Base-by-base conservation (phyloP, 2,888 invertebrate genomes). In the Meiosimyza platycephala region DNA sequence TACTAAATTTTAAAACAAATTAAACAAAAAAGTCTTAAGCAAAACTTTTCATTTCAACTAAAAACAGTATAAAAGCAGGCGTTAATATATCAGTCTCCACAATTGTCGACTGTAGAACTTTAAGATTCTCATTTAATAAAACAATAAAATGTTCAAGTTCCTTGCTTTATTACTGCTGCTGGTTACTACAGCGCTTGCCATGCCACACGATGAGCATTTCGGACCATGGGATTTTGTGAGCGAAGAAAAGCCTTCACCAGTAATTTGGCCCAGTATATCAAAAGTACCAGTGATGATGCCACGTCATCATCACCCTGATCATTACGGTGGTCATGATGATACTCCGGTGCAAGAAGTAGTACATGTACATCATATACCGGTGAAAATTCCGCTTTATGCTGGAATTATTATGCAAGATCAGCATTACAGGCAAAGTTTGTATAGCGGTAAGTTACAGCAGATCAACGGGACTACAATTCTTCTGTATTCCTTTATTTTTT, bases 31-130 rank as follows among this genome's bases (percentile, higher is more conserved):
- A 9, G 9, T 40, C 6, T 9, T 40, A 40, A 40, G 40, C 6
- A 9, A 40, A 40, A 9, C 9, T 40, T 40, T 40, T 40, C 9
- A 9, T 7, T 40, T 1, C 9, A 1, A 40, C 40, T 28, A 1
- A 57, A 57, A 57, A 18, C 28, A 22, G 28, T 57, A 57, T 57
- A 57, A 57, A 57, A 57, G 12, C 57, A 13, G 22, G 22, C 11
- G 57, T 11, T 15, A 18, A 57, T 28, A 57, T 57, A 15, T 18
- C 13, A 57, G 22, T 18, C 16, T 57, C 1, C 28, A 13, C 57
- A 57, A 28, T 57, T 18, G 6, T 57, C 57, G 16, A 57, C 22
- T 28, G 28, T 9, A 9, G 15, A 40, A 40, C 40, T 40, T 40
- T 6, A 40, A 40, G 40, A 40, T 9, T 40, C 9, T 9, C 9